These are phyloP conservation scores for Anastrepha ludens DNA, from an alignment of 1,140 invertebrate genomes.

Conservation along the genomic window DNA sequence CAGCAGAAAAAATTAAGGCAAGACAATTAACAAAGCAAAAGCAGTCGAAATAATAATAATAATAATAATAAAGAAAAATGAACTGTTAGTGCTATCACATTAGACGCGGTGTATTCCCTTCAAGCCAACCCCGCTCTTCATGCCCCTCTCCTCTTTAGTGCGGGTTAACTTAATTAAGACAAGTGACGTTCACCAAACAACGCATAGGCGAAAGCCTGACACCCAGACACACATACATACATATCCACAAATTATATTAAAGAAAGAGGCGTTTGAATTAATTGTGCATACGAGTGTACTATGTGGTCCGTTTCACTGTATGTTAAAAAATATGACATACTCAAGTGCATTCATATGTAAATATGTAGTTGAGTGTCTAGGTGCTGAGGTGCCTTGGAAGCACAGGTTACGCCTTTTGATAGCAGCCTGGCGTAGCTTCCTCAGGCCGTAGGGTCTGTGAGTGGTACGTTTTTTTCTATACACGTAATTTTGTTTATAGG, in stretches of 20 bases:
- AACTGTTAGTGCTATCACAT: conserved; percentile 36
- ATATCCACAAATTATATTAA: neutral
- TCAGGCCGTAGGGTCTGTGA: neutral
- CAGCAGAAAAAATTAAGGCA: conserved; percentile 26
- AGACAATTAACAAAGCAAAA: conserved; percentile 54
- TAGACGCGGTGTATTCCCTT: neutral
- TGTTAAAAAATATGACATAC: conserved; percentile 26
- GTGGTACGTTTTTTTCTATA: neutral
- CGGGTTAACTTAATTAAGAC: conserved; percentile 50
- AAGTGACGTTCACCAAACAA: conserved; percentile 13
- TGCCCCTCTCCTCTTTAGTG: no score
- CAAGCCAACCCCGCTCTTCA: neutral
- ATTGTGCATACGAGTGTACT: neutral
- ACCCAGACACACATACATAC: neutral
- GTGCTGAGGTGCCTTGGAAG: neutral
- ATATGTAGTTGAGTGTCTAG: neutral
- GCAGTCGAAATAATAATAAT: conserved; percentile 52
- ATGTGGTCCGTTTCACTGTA: neutral
- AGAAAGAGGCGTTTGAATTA: conserved; percentile 16
- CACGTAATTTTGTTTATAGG: conserved; percentile 8
- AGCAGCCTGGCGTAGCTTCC: neutral
- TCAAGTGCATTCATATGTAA: neutral
- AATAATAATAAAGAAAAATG: conserved; percentile 47
- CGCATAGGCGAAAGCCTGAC: neutral
- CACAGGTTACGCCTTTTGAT: neutral